Evolutionary conservation across 2,888 invertebrate genomes (phyloP).

Genomic region (Creontiades dilutus): DNA sequence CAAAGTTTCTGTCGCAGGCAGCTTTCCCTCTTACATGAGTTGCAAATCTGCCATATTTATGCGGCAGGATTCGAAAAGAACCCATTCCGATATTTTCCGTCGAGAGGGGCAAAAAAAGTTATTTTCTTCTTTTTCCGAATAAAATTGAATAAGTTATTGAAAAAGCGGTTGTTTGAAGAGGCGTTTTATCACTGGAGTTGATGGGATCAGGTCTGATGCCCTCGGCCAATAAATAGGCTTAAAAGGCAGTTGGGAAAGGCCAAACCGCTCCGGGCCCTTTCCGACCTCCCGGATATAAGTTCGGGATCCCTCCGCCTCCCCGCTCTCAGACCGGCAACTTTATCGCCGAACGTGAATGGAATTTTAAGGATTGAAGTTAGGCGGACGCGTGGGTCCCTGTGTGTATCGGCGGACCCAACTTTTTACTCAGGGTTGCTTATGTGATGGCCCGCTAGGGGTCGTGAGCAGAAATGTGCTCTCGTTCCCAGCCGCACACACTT

Average conservation of each 20-base stretch:
- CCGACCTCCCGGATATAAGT: conserved; percentile 25
- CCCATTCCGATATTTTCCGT: conserved; percentile 5
- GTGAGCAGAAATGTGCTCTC: conserved; percentile 13
- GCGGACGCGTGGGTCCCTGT: not conserved
- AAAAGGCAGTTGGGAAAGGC: conserved; percentile 52
- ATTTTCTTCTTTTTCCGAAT: conserved; percentile 39
- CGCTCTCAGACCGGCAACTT: not conserved
- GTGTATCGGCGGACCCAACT: conserved; percentile 36
- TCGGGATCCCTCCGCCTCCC: not conserved
- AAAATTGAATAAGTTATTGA: conserved; percentile 71
- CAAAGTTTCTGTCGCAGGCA: conserved; percentile 19
- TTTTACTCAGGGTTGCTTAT: conserved; percentile 10
- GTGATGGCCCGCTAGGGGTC: conserved; percentile 4
- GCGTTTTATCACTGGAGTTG: conserved; percentile 64
- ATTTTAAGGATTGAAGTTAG: conserved; percentile 48
- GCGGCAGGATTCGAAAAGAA: conserved; percentile 23
- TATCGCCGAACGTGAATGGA: conserved; percentile 51
- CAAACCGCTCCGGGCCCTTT: conserved; percentile 44
- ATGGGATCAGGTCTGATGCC: conserved; percentile 68
- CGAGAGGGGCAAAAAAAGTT: not conserved
- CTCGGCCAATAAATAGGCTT: conserved; percentile 55
- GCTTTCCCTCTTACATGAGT: not conserved
- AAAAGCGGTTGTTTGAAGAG: conserved; percentile 61
- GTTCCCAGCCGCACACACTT: conserved; percentile 14
- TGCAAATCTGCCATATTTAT: conserved; percentile 27